A percentile compares a stretch with the other conserved stretches of the same genome.
phyloP scores from a whole-genome alignment of 2,888 invertebrate species.

The Artemia sp. region DNA sequence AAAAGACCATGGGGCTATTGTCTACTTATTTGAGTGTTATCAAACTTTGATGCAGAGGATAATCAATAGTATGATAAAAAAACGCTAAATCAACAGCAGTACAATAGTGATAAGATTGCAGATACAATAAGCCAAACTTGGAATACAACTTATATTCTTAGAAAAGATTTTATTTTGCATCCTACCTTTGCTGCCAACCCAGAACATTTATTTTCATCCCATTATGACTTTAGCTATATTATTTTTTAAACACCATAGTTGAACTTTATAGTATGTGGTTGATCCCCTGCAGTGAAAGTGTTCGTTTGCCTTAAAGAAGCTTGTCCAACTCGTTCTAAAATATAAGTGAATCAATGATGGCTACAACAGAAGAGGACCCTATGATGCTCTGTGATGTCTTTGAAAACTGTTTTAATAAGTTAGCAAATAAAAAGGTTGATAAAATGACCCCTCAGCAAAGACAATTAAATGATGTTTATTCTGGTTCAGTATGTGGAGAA shows the following conservation, averaged over 20 bases:
- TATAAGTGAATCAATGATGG: constrained; percentile 48
- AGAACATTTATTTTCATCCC: too few relatives aligned
- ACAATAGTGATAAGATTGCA: too few relatives aligned
- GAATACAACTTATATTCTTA: too few relatives aligned
- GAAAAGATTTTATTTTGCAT: too few relatives aligned
- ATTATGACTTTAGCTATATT: too few relatives aligned
- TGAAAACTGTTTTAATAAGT: constrained; percentile 95
- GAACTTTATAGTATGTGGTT: too few relatives aligned
- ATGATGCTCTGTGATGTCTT: constrained; percentile 96
- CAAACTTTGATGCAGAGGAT: background rate
- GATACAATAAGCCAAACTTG: too few relatives aligned
- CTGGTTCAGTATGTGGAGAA: background rate
- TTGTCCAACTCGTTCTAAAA: background rate
- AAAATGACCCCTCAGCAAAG: constrained; percentile 19
- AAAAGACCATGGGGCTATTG: background rate
- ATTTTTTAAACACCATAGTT: too few relatives aligned
- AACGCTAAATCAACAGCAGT: too few relatives aligned
- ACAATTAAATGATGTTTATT: constrained; percentile 14
- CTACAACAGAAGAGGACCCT: constrained; percentile 92
- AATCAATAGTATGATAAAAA: background rate
- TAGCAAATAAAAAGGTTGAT: constrained; percentile 68
- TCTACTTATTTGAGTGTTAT: constrained; percentile 7
- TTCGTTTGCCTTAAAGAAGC: background rate
- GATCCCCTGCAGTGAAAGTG: too few relatives aligned
- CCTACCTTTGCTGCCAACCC: too few relatives aligned